A percentile compares a stretch with the other conserved stretches of the same genome.
phyloP scores from a whole-genome alignment of 2,113 vertebrate genomes.

The Misgurnus anguillicaudatus region DNA sequence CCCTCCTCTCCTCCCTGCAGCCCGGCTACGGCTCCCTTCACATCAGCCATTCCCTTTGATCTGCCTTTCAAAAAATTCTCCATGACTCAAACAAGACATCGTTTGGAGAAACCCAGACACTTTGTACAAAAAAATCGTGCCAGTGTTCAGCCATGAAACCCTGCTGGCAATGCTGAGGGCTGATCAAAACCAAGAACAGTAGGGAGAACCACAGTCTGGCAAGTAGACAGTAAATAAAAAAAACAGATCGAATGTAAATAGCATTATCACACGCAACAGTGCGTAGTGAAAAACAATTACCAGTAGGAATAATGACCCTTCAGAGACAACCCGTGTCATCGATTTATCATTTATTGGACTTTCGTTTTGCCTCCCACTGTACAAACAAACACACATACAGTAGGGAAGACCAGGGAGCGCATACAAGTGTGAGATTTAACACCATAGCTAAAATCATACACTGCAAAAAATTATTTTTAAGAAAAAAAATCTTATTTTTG shows the following conservation, averaged over 20 bases:
- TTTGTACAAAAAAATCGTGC: neutral
- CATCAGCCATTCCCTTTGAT: conserved; percentile 50
- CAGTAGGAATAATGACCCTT: no score
- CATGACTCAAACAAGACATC: conserved; percentile 3
- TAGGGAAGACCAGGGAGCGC: no score
- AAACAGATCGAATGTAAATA: neutral
- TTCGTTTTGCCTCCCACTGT: no score
- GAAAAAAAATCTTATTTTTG: no score
- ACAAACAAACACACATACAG: neutral
- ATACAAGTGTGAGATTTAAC: no score
- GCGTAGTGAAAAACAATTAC: no score
- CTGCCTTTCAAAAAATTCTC: conserved; percentile 17
- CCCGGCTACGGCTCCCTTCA: conserved; percentile 25
- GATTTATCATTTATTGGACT: no score
- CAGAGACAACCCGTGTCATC: no score
- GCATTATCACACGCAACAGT: no score
- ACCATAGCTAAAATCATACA: no score
- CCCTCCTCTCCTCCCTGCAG: conserved; percentile 27
- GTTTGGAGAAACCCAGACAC: neutral
- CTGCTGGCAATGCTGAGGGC: neutral
- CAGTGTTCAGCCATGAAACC: neutral
- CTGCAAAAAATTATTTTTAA: no score
- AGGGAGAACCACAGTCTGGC: neutral
- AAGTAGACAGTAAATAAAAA: neutral
- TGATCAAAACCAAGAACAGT: neutral